phyloP scores from a whole-genome alignment of 2,113 vertebrate species.

The Arvicanthis niloticus region DNA sequence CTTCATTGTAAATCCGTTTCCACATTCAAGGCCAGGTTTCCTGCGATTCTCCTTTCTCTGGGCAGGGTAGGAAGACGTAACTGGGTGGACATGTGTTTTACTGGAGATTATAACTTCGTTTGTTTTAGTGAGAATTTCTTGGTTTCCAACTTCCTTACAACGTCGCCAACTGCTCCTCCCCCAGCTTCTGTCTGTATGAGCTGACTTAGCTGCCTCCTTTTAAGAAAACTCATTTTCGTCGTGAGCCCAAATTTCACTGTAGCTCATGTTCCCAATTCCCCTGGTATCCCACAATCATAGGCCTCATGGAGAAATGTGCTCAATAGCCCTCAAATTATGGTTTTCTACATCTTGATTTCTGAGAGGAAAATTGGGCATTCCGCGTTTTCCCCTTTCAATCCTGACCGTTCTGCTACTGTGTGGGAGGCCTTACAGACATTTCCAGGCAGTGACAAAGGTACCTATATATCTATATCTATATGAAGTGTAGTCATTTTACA shows the following conservation, averaged over 20 bases:
- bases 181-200: not conserved
- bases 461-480: accelerated
- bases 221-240: not conserved
- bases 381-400: not conserved
- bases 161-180: not conserved
- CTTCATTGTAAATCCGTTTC: not conserved
- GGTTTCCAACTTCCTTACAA: not conserved
- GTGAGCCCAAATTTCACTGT: not conserved
- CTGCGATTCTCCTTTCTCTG: not conserved
- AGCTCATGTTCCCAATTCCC: not conserved
- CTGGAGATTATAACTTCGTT: not conserved
- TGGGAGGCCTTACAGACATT: not conserved
- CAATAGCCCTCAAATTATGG: constrained; percentile 33
- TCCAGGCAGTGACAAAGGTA: not conserved
- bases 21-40: not conserved
- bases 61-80: not conserved
- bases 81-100: not conserved
- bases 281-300: not conserved
- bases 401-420: not conserved
- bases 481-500: not conserved
- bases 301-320: not conserved
- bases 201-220: too few species aligned
- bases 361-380: constrained; percentile 61
- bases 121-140: not conserved
- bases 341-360: constrained; percentile 57